Percentiles rank a stretch among this genome's conserved stretches.
phyloP scores from a whole-genome alignment of 1,140 invertebrate species.

The Bombus breviceps region DNA sequence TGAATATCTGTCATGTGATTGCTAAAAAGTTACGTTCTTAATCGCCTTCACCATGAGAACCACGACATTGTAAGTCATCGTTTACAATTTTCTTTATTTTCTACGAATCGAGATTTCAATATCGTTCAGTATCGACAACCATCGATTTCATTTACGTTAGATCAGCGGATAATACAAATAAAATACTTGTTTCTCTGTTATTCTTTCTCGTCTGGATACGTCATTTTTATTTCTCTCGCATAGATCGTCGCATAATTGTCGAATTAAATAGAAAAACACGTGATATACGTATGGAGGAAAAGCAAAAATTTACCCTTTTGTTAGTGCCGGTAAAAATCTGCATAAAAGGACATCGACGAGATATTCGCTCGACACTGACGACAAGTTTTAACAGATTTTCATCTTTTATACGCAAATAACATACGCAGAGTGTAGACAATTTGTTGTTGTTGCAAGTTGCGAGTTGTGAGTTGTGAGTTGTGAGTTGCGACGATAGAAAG shows the following conservation, averaged over 20 bases:
- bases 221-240: no score
- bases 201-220: neutral
- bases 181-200: neutral
- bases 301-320: neutral
- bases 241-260: neutral
- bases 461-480: neutral
- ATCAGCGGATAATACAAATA: no score
- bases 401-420: no score
- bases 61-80: conserved; percentile 12
- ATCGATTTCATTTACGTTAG: neutral
- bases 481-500: neutral
- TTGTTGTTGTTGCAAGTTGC: no score
- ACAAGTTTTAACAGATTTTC: neutral
- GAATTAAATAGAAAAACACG: neutral
- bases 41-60: conserved; percentile 5
- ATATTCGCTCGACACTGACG: neutral
- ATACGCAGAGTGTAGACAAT: neutral
- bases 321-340: neutral
- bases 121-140: neutral
- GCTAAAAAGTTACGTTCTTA: neutral
- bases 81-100: neutral
- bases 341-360: accelerated
- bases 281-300: neutral
- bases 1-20: conserved; percentile 52
- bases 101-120: no score